These are phyloP conservation scores for Phylloscopus trochilus DNA, from an alignment of 2,113 vertebrate species.

Conservation along the genomic window DNA sequence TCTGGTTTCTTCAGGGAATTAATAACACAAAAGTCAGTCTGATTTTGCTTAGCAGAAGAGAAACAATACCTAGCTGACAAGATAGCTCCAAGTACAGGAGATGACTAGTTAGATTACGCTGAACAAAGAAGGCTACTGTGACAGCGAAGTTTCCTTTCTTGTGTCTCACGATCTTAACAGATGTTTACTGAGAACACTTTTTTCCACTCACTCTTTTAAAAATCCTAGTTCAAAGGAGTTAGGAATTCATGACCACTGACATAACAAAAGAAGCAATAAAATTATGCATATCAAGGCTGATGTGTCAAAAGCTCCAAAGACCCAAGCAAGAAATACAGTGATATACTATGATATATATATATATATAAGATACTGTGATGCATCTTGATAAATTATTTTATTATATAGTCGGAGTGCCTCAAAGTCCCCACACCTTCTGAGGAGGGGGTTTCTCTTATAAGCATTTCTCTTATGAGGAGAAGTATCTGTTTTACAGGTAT, in stretches of 20 bases:
- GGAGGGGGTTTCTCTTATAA: neutral
- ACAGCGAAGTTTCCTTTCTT: slow-evolving; percentile 40
- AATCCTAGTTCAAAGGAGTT: slow-evolving; percentile 31
- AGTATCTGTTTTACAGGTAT: neutral
- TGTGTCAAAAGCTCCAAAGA: slow-evolving; percentile 23
- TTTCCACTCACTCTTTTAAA: neutral
- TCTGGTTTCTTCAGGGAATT: slow-evolving; percentile 34
- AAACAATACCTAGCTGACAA: slow-evolving; percentile 59
- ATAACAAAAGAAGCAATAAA: slow-evolving; percentile 28
- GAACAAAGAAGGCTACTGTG: slow-evolving; percentile 22
- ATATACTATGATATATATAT: neutral
- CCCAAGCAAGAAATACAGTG: neutral
- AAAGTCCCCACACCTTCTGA: neutral
- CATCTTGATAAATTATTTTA: neutral
- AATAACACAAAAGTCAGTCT: slow-evolving; percentile 16
- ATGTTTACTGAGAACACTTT: slow-evolving; percentile 50
- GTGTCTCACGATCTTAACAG: slow-evolving; percentile 22
- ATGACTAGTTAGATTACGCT: slow-evolving; percentile 49
- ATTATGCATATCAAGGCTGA: neutral
- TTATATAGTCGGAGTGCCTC: neutral
- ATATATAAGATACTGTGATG: neutral
- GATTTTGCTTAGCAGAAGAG: slow-evolving; percentile 31
- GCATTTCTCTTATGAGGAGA: neutral
- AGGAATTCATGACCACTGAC: slow-evolving; percentile 6
- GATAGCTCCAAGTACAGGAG: slow-evolving; percentile 41